Conservation (phyloP, 2,113 vertebrate species). For the Eonycteris spelaea region DNA sequence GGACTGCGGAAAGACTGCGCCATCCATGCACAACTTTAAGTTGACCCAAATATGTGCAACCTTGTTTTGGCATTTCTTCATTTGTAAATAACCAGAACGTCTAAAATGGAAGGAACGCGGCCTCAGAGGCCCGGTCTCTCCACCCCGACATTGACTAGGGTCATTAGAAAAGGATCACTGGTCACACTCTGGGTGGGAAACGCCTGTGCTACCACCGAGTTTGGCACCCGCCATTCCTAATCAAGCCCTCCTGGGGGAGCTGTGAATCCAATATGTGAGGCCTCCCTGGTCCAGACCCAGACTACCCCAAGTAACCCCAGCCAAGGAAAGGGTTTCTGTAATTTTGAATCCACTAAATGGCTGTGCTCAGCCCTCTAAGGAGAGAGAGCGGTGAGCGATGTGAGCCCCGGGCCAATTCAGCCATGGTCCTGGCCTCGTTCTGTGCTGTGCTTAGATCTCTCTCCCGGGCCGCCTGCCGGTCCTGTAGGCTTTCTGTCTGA, state of each 20-base stretch:
- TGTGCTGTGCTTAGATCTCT: neutral
- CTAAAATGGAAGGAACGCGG: neutral
- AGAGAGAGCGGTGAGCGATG: neutral
- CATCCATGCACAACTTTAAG: neutral
- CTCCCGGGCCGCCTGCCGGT: neutral
- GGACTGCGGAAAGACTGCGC: rapidly evolving
- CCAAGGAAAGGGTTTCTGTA: neutral
- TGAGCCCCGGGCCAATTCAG: rapidly evolving
- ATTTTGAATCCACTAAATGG: neutral
- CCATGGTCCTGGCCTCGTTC: neutral
- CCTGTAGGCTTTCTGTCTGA: neutral
- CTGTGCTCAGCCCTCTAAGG: neutral
- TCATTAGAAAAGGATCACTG: neutral
- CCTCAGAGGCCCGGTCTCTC: neutral
- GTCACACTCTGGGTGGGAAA: neutral
- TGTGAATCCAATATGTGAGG: neutral
- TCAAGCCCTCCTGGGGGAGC: neutral
- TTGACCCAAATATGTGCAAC: neutral
- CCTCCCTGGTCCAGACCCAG: neutral
- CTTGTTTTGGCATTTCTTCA: neutral
- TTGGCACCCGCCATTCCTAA: neutral
- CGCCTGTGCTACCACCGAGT: neutral
- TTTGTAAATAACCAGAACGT: neutral
- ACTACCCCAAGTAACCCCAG: neutral
- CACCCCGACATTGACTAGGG: neutral